phyloP scores from a whole-genome alignment of 92 coral and sea anemone genomes.

The Chrysogorgia sp. region DNA sequence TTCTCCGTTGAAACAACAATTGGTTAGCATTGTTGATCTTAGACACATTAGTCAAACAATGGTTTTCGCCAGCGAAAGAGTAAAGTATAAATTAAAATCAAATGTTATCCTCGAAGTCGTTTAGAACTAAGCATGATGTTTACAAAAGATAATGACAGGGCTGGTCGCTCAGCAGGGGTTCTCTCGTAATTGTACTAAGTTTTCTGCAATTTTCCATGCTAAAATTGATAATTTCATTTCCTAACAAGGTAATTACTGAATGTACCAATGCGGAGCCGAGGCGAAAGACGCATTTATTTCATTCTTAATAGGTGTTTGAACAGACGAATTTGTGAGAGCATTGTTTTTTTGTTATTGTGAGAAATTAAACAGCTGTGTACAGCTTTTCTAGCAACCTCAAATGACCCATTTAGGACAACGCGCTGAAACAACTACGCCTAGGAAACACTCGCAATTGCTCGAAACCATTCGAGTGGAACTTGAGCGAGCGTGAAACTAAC shows the following conservation, averaged over 20 bases:
- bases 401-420: neutral
- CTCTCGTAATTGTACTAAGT: neutral
- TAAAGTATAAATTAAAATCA: slow-evolving; percentile 23
- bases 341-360: slow-evolving; percentile 19
- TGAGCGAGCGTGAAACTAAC: neutral
- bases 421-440: no score
- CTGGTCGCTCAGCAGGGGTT: no score
- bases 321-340: slow-evolving; percentile 9
- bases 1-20: neutral
- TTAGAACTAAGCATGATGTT: neutral
- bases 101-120: neutral
- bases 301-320: slow-evolving; percentile 11
- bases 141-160: neutral
- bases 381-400: no score
- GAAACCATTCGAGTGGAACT: neutral
- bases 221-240: neutral
- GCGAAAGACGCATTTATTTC: slow-evolving; percentile 1
- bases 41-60: slow-evolving; percentile 6
- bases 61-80: neutral
- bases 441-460: neutral
- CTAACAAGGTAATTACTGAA: slow-evolving; percentile 14
- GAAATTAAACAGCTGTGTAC: slow-evolving; percentile 16
- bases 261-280: slow-evolving; percentile 3
- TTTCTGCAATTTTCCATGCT: neutral
- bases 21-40: slow-evolving; percentile 1